Conservation (phyloP, 2,888 invertebrate species). For the Phragmatobia fuliginosa region DNA sequence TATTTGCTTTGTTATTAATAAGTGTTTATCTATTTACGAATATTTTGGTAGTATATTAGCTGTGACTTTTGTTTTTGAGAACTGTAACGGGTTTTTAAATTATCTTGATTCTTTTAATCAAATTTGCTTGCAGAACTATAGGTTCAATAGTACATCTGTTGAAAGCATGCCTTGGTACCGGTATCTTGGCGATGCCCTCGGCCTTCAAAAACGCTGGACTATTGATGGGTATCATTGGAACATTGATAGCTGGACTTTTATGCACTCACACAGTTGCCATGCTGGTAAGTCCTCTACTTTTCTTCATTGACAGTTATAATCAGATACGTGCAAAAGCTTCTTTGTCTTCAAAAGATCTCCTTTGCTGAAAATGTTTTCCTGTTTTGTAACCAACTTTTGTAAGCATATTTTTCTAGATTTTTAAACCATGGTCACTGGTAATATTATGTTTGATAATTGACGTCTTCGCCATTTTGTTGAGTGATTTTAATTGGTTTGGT, state of each 20-base stretch:
- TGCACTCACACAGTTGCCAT: slow-evolving; percentile 97
- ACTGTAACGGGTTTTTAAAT: no score
- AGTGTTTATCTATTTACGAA: background rate
- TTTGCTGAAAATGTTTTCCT: no score
- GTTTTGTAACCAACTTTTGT: no score
- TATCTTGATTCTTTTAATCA: background rate
- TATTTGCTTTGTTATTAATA: background rate
- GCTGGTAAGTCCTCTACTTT: slow-evolving; percentile 63
- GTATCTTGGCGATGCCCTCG: slow-evolving; percentile 96
- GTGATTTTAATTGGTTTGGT: no score
- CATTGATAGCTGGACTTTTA: slow-evolving; percentile 93
- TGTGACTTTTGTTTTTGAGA: background rate
- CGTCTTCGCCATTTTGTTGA: no score
- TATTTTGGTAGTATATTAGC: background rate
- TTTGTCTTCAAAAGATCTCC: no score
- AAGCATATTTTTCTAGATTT: no score
- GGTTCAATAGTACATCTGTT: slow-evolving; percentile 95
- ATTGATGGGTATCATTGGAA: slow-evolving; percentile 90
- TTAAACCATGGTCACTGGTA: no score
- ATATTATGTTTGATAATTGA: no score
- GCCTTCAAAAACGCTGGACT: slow-evolving; percentile 95
- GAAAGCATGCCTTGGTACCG: slow-evolving; percentile 97
- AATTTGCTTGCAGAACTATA: slow-evolving; percentile 86
- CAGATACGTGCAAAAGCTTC: no score
- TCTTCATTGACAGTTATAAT: no score